phyloP scores from a whole-genome alignment of 2,113 vertebrate genomes.

The Anas platyrhynchos region DNA sequence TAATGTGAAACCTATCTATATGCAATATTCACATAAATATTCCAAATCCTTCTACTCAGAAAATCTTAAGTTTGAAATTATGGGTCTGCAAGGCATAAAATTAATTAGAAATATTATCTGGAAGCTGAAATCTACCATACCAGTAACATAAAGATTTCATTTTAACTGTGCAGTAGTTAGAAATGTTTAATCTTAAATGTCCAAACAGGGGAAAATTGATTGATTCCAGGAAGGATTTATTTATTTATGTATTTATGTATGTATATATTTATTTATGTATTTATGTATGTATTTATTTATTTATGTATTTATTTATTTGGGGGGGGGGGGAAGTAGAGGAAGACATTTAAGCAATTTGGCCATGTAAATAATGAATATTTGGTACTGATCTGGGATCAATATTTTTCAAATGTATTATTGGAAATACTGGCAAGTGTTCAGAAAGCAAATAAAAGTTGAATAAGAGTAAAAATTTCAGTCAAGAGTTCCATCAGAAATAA shows the following conservation, averaged over 20 bases:
- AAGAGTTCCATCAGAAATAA: background rate
- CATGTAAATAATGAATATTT: background rate
- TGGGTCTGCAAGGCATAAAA: background rate
- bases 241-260: no score
- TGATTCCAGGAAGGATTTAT: background rate
- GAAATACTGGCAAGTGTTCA: background rate
- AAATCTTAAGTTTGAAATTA: background rate
- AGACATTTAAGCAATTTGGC: background rate
- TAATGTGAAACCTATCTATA: background rate
- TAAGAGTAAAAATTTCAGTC: background rate
- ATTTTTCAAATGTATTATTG: background rate
- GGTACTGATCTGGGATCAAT: background rate
- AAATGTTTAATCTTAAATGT: background rate
- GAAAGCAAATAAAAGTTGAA: background rate
- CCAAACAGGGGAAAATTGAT: background rate
- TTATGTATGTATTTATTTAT: no score
- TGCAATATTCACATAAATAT: rapidly evolving
- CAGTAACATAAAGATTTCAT: background rate
- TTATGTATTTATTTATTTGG: no score
- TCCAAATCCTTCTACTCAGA: background rate
- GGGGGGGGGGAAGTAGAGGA: background rate
- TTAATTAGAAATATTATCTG: background rate
- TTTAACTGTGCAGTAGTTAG: background rate
- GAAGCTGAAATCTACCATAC: background rate
- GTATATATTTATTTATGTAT: no score